Evolutionary conservation across 92 coral and sea anemone species (phyloP), one percentile per base, ranked within the genome.

Genomic region (Phenganax marumi): DNA sequence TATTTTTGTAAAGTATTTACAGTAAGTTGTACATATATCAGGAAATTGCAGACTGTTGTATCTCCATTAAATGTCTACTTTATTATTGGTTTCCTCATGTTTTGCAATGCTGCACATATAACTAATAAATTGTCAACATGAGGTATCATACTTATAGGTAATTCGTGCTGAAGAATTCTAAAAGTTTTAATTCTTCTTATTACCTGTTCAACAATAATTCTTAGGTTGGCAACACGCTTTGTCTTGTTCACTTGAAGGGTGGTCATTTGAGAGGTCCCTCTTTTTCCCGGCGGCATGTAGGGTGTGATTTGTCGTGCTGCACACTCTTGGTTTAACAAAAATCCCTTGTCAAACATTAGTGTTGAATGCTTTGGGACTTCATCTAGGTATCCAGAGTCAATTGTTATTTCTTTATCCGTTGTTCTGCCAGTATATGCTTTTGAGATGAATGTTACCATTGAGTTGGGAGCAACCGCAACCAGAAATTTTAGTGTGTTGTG

Each of bases 381-480:
- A 54, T 54, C 60, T 54, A 54, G 60, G 60, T 54, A 54, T 54
- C 11, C 60, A 54, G 60, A 54, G 60, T 54, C 60, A 54, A 54
- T 54, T 54, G 60, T 54, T 54, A 54, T 54, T 54, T 54, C 60
- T 54, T 54, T 54, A 54, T 54, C 60, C 11, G 60, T 54, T 54
- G 60, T 54, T 54, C 60, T 54, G 11, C 60, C 60, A 54, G 60
- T 54, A 54, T n/a, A n/a, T n/a, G n/a, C n/a, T n/a, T n/a, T n/a
- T n/a, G n/a, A n/a, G n/a, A n/a, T n/a, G n/a, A n/a, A 54, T 17
- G 60, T 54, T 17, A 54, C 60, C 60, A 54, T 54, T 54, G 60
- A 54, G 60, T 54, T 54, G 60, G 60, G 60, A 54, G 60, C 60
- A 54, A 54, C 60, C 60, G 60, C 60, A 54, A 54, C 60, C 60